Percentiles rank a stretch among this genome's conserved stretches.
Evolutionary conservation across 2,888 invertebrate genomes (phyloP).

Genomic region (Drosophila kambysellisi): DNA sequence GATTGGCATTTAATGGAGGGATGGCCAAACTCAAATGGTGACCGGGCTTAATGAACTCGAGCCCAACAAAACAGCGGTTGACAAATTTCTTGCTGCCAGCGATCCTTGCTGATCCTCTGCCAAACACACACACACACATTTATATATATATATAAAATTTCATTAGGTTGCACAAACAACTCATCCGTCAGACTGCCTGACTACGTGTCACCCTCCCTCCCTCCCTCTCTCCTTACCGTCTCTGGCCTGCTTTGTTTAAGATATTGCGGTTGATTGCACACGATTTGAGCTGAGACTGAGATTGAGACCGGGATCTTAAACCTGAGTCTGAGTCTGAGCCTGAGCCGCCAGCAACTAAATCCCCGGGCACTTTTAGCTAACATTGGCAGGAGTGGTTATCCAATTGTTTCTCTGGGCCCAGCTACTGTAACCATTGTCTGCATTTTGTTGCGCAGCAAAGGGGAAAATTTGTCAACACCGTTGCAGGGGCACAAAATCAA

Average conservation of each 20-base stretch:
- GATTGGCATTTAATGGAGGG: conserved; percentile 81
- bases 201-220: conserved; percentile 20
- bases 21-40: conserved; percentile 9
- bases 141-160: conserved; percentile 40
- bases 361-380: conserved; percentile 64
- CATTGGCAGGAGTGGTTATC: conserved; percentile 61
- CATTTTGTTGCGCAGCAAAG: conserved; percentile 29
- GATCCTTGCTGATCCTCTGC: conserved; percentile 72
- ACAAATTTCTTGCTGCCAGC: conserved; percentile 66
- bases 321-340: conserved; percentile 19
- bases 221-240: no score
- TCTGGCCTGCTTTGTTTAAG: conserved; percentile 57
- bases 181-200: conserved; percentile 45
- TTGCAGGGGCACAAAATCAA: conserved; percentile 56
- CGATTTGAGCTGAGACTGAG: conserved; percentile 63
- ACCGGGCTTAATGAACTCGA: conserved; percentile 79
- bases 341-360: conserved; percentile 15
- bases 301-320: conserved; percentile 1
- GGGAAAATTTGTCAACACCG: conserved; percentile 71
- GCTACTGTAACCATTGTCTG: conserved; percentile 56
- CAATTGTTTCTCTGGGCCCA: conserved; percentile 52
- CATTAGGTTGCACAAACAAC: conserved; percentile 80
- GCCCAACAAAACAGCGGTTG: conserved; percentile 66
- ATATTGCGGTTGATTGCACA: conserved; percentile 82
- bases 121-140: conserved; percentile 21